These are phyloP conservation scores for Emydoidea blandingii DNA, from an alignment of 2,797 vertebrate species.

Conservation along the genomic window DNA sequence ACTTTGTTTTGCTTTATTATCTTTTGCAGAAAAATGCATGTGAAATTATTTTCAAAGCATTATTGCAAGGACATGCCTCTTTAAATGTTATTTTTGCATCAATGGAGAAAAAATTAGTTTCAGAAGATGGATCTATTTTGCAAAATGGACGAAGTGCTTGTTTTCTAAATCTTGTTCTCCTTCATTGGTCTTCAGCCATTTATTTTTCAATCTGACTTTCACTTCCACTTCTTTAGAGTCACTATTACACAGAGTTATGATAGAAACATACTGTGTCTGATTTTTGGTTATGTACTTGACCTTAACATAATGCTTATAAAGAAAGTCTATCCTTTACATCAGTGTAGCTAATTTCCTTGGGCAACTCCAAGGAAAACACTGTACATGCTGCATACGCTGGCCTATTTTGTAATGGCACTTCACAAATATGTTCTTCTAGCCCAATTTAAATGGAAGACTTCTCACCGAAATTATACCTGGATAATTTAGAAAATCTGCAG, in stretches of 20 bases:
- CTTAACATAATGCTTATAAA: not conserved
- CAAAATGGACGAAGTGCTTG: not conserved
- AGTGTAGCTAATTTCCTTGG: not conserved
- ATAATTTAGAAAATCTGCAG: not conserved
- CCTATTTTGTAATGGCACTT: not conserved
- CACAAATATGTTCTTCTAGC: not conserved
- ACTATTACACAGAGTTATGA: not conserved
- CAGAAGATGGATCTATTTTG: constrained; percentile 20
- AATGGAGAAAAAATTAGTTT: constrained; percentile 13
- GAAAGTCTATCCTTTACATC: not conserved
- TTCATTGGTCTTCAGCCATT: constrained; percentile 37
- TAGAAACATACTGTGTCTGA: not conserved
- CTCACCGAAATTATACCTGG: not conserved
- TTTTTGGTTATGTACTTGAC: not conserved
- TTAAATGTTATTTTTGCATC: constrained; percentile 33
- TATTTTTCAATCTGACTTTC: constrained; percentile 35
- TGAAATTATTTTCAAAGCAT: constrained; percentile 31
- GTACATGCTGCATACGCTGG: not conserved
- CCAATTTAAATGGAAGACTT: not conserved
- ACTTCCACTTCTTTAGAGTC: not conserved
- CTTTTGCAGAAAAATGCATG: not conserved
- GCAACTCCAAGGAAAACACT: not conserved
- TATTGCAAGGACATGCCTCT: constrained; percentile 10
- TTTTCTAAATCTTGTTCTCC: constrained; percentile 31
- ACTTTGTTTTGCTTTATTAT: constrained; percentile 22